Evolutionary conservation across 2,113 vertebrate genomes (phyloP), one percentile per base, ranked within the genome.

Genomic region (Alouatta palliata): DNA sequence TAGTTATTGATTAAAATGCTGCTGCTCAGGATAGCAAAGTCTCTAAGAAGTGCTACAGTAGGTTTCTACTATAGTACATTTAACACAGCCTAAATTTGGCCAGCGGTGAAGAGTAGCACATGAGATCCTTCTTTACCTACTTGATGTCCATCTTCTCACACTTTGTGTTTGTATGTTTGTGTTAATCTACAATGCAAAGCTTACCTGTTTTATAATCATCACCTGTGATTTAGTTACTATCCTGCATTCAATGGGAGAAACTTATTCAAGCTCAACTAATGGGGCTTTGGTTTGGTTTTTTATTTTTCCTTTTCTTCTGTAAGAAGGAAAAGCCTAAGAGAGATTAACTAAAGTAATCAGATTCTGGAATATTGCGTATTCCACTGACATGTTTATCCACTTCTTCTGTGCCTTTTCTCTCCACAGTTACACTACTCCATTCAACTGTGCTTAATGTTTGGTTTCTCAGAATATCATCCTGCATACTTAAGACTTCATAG

Each of bases 1-100:
- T 47, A 83, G n/a, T 54, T 90, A 70, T 64, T 76, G 64, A 66
- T 90, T 83, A 56, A 90, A 96, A 84, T 56, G 20, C 61, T 77
- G 4, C 37, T 94, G 45, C 11, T 49, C 19, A 66, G 20, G 83
- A 92, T 79, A 80, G 20, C 85, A 71, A 90, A 16, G 5, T 58
- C 16, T 87, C 8, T 84, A 68, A 88, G 21, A 90, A 66, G 5
- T 23, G 20, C 6, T 17, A 20, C 8, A 3, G 3, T 49, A 37
- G n/a, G 52, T 80, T 96, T 77, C 61, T 43, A 30, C 68, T 37
- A 73, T 8, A 76, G 47, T 43, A 66, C 40, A 45, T 25, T n/a
- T 32, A 47, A 23, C 17, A 58, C 2, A 52, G 76, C 70, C 7
- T 30, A 20, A 80, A 70, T 75, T 77, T 47, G 27, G 35, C 70